phyloP scores from a whole-genome alignment of 2,113 vertebrate genomes.

The Procavia capensis region DNA sequence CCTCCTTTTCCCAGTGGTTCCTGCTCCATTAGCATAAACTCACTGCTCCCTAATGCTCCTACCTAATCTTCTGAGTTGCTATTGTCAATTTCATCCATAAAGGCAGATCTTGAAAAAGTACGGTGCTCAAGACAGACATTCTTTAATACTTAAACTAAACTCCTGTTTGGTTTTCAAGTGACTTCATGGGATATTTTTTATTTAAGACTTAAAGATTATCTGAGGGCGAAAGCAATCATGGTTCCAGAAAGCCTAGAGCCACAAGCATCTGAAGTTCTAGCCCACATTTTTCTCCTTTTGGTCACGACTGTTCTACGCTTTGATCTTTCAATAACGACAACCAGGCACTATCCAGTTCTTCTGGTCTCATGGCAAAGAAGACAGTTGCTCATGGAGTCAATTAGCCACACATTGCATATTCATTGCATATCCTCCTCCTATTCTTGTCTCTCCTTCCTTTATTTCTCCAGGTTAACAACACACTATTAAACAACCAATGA shows the following conservation, averaged over 20 bases:
- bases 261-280: not conserved
- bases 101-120: not conserved
- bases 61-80: not conserved
- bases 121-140: not conserved
- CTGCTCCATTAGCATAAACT: not conserved
- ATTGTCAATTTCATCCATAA: not conserved
- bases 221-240: not conserved
- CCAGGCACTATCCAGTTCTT: not conserved
- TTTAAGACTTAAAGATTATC: not conserved
- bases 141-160: not conserved
- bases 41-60: not conserved
- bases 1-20: not conserved
- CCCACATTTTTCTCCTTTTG: not conserved
- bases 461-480: not conserved
- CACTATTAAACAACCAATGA: not conserved
- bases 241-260: not conserved
- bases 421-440: not conserved
- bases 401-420: not conserved
- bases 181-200: not conserved
- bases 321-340: not conserved
- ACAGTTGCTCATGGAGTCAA: not conserved
- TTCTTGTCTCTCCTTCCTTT: not conserved
- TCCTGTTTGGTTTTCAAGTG: not conserved
- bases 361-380: not conserved
- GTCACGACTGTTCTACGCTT: not conserved